Percentiles rank a stretch among this genome's conserved stretches.
phyloP scores from a whole-genome alignment of 2,888 invertebrate species.

The Apotomis betuletana region DNA sequence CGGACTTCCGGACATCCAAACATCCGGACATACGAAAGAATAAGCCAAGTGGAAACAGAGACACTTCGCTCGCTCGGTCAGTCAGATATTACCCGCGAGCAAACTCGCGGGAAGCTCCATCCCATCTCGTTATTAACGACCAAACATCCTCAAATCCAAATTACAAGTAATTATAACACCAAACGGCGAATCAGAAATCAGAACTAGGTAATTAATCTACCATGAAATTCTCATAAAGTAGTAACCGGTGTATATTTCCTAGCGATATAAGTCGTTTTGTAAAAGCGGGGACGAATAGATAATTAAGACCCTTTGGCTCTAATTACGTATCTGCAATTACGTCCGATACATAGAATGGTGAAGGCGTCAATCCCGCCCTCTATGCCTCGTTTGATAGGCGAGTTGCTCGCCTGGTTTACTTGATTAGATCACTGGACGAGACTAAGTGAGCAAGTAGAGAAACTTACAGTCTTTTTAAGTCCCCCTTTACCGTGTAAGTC shows the following conservation, averaged over 20 bases:
- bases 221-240: no score
- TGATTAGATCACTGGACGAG: background rate
- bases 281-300: background rate
- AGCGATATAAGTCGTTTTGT: background rate
- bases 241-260: background rate
- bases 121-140: constrained; percentile 8
- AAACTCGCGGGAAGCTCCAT: background rate
- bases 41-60: no score
- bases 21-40: no score
- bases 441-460: background rate
- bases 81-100: background rate
- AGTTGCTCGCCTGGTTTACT: background rate
- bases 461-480: no score
- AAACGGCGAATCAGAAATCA: constrained; percentile 43
- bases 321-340: constrained; percentile 68
- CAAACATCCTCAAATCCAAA: constrained; percentile 27
- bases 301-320: constrained; percentile 45
- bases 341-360: constrained; percentile 35
- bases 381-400: constrained; percentile 51
- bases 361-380: constrained; percentile 70
- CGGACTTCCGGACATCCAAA: no score
- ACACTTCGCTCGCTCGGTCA: no score
- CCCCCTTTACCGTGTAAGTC: no score
- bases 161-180: constrained; percentile 37
- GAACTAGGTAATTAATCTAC: no score